Conservation (phyloP, 2,797 vertebrate genomes). For the Catostomus latipinnis region DNA sequence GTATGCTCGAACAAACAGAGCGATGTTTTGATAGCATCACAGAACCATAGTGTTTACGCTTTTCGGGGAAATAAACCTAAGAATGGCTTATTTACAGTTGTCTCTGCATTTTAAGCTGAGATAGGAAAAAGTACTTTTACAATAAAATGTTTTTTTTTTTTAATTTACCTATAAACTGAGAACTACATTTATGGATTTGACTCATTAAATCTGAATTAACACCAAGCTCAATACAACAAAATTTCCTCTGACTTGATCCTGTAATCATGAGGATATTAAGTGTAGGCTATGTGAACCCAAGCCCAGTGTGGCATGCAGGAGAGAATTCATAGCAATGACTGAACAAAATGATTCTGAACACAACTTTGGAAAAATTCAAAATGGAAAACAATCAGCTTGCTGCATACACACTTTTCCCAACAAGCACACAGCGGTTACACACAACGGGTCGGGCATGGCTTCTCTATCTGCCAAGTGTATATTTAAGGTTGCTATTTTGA, state of each 20-base stretch:
- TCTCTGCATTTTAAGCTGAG: too few species aligned
- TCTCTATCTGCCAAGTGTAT: conserved; percentile 72
- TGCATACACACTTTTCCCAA: conserved; percentile 48
- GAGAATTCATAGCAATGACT: background rate
- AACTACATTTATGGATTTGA: too few species aligned
- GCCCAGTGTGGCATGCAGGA: background rate
- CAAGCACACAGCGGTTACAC: conserved; percentile 71
- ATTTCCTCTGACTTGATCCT: background rate
- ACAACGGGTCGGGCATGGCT: conserved; percentile 69
- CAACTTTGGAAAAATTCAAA: conserved; percentile 10
- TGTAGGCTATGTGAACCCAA: background rate
- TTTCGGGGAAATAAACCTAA: too few species aligned
- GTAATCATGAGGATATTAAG: background rate
- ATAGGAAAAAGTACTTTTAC: too few species aligned
- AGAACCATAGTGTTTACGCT: too few species aligned
- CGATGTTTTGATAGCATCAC: too few species aligned
- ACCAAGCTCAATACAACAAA: too few species aligned
- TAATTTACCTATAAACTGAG: too few species aligned
- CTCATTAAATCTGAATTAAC: too few species aligned
- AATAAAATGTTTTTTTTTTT: too few species aligned
- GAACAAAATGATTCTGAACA: conserved; percentile 30
- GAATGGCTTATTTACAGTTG: too few species aligned
- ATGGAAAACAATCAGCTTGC: background rate
- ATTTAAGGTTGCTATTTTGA: conserved; percentile 78
- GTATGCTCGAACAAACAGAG: too few species aligned